Base-by-base conservation (phyloP, 1,140 invertebrate species). In the Papilio polyxenes region DNA sequence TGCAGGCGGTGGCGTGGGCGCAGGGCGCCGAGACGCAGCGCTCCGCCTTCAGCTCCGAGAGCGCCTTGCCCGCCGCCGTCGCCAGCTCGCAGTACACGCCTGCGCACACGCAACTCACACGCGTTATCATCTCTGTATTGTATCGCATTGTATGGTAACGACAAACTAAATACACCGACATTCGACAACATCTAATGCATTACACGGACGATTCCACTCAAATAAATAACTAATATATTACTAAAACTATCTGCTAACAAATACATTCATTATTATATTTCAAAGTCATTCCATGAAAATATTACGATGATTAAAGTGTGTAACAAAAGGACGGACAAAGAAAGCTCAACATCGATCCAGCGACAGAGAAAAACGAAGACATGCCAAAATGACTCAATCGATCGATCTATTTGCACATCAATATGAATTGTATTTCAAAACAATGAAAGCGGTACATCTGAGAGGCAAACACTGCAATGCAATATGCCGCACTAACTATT, bases 81-180 rank as follows among this genome's bases (percentile, higher is more conserved):
- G 82, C 84, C 85, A 89, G 89, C 87, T 97, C 95, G 92, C 97
- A 97, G 86, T 95, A 95, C 87, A 92, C 89, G 85, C 97, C 97
- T 92, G 93, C 93, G 84, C 91, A 95, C 85, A 89, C 86, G 86
- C 88, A 44, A 76, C 74, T 20, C n/a, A 53, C 48, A 69, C 31
- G 13, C 37, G 20, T 75, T 75, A 59, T 13, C 62, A 31, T 72
- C 72, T 40, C 48, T 40, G 62, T 49, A 74, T 20, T 79, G 40
- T 48, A 72, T 49, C 56, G 48, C 76, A 74, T 20, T 74, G 49
- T 49, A 48, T 9, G 37, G 44, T 31, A 31, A 74, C 31, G 37
- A 82, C 17, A 51, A 11, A 20, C 40, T 11, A 20, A 17, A 5
- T 48, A 75, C 40, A 75, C 15, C 31, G 13, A 48, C 74, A 75